These are phyloP conservation scores for Lepas anatifera DNA, from an alignment of 2,888 invertebrate genomes.

Conservation along the genomic window DNA sequence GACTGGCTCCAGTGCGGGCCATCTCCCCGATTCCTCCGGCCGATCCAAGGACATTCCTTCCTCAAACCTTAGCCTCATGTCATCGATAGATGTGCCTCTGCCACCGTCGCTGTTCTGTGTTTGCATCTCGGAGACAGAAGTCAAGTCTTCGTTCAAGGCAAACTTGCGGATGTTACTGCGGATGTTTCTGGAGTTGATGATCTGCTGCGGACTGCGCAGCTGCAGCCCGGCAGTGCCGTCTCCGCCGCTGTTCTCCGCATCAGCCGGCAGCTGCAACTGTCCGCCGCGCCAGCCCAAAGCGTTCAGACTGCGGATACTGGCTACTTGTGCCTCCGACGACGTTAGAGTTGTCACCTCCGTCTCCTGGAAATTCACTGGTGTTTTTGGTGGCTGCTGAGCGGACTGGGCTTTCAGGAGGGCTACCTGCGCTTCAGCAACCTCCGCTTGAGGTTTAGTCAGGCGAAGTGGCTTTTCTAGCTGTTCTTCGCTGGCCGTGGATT, in stretches of 20 bases:
- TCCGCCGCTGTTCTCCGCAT: constrained; percentile 13
- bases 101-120: constrained; percentile 17
- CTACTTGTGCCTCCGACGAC: constrained; percentile 25
- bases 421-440: constrained; percentile 23
- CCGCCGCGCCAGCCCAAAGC: not conserved
- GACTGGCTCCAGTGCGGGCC: too few species aligned
- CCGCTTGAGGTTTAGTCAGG: constrained; percentile 18
- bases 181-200: constrained; percentile 23
- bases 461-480: constrained; percentile 18
- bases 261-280: not conserved
- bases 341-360: constrained; percentile 23
- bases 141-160: constrained; percentile 22
- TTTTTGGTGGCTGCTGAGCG: too few species aligned
- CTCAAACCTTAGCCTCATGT: constrained; percentile 38
- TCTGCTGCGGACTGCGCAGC: constrained; percentile 23
- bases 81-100: too few species aligned
- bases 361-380: constrained; percentile 22
- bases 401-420: constrained; percentile 20
- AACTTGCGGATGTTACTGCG: constrained; percentile 24
- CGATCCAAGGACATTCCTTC: too few species aligned
- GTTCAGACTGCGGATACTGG: constrained; percentile 16
- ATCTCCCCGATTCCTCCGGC: too few species aligned
- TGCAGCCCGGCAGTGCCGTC: constrained; percentile 21
- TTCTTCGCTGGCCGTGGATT: constrained; percentile 14
- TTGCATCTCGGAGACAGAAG: constrained; percentile 10